Percentiles rank a stretch among this genome's conserved stretches.
Conservation (phyloP, 2,888 invertebrate genomes). For the Geophilus truncorum region DNA sequence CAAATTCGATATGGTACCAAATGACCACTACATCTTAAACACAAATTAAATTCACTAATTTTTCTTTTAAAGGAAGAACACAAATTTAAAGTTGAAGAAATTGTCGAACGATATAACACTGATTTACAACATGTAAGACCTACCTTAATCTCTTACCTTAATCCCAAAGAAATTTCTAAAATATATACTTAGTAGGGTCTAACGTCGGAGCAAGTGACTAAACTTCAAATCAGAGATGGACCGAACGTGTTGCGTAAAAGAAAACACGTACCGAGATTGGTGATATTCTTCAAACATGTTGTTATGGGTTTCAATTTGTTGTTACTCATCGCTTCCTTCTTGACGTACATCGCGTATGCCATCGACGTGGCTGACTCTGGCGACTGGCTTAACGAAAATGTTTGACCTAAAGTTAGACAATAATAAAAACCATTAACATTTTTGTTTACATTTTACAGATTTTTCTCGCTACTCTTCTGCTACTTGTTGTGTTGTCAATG, state of each 20-base stretch:
- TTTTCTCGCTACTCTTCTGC: constrained; percentile 89
- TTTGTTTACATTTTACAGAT: constrained; percentile 52
- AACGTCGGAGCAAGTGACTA: not conserved
- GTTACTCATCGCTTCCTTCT: not conserved
- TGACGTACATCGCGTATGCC: not conserved
- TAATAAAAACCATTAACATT: not conserved
- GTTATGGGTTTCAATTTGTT: not conserved
- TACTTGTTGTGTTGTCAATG: constrained; percentile 94
- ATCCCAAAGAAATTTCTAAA: too few relatives aligned
- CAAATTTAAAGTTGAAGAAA: too few relatives aligned
- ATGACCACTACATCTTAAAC: too few relatives aligned
- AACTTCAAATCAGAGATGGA: not conserved
- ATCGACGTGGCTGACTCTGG: not conserved
- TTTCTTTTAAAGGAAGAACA: too few relatives aligned
- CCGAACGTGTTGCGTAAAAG: not conserved
- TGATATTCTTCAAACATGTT: not conserved
- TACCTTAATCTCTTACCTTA: too few relatives aligned
- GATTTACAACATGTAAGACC: too few relatives aligned
- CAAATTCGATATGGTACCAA: too few relatives aligned
- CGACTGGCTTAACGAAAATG: not conserved
- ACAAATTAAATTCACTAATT: too few relatives aligned
- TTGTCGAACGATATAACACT: too few relatives aligned
- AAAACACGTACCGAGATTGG: not conserved
- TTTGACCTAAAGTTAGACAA: not conserved
- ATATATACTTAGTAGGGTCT: too few relatives aligned